Percentiles rank a stretch among this genome's conserved stretches.
phyloP scores from a whole-genome alignment of 2,888 invertebrate species.

The Agrotis ipsilon region DNA sequence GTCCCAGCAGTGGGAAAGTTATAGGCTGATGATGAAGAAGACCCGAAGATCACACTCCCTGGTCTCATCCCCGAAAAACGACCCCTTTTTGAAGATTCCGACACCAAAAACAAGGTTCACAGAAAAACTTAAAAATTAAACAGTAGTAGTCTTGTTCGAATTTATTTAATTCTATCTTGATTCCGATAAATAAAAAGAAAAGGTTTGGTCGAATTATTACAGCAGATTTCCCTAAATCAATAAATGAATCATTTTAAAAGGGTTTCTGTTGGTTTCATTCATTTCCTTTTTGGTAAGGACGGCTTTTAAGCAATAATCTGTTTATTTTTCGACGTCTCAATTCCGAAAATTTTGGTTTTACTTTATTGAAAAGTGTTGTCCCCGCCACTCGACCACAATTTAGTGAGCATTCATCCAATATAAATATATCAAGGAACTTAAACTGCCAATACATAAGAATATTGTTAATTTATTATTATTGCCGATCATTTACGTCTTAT shows the following conservation, averaged over 20 bases:
- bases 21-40: no score
- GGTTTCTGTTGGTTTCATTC: conserved; percentile 14
- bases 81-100: no score
- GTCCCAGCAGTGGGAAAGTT: no score
- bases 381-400: conserved; percentile 26
- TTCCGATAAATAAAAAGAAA: conserved; percentile 18
- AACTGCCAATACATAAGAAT: conserved; percentile 61
- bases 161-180: conserved; percentile 20
- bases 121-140: background rate
- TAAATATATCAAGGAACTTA: conserved; percentile 55
- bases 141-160: background rate
- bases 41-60: no score
- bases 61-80: no score
- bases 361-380: conserved; percentile 27
- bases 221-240: conserved; percentile 16
- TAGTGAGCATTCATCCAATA: conserved; percentile 23
- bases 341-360: conserved; percentile 24
- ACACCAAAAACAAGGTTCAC: no score
- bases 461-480: conserved; percentile 70
- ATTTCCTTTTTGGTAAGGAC: conserved; percentile 27
- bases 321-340: conserved; percentile 27
- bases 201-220: background rate
- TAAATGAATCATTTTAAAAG: conserved; percentile 23
- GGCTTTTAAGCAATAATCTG: conserved; percentile 22
- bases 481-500: conserved; percentile 70